Evolutionary conservation across 2,113 vertebrate species (phyloP).

Genomic region (Perca schrenkii): DNA sequence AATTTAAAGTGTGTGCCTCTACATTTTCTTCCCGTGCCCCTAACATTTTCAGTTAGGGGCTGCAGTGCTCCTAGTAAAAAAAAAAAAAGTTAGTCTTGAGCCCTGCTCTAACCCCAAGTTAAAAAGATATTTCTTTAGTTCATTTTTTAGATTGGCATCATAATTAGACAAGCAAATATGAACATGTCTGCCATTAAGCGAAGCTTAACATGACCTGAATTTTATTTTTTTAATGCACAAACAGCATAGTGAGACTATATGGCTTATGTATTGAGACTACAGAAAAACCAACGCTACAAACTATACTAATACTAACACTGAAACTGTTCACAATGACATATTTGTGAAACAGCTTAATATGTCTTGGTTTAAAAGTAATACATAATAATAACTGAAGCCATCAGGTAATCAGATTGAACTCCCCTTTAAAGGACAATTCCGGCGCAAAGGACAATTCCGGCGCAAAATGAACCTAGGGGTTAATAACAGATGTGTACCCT

Average conservation of each 20-base stretch:
- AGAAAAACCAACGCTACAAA: too few species aligned
- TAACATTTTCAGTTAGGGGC: too few species aligned
- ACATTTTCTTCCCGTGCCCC: too few species aligned
- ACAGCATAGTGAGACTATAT: neutral
- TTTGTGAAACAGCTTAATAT: neutral
- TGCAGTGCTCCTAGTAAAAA: too few species aligned
- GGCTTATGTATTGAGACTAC: neutral
- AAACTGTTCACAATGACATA: neutral
- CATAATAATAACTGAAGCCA: neutral
- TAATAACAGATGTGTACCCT: too few species aligned
- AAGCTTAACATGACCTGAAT: neutral
- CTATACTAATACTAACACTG: neutral
- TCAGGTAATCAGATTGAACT: slow-evolving; percentile 4
- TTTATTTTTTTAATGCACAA: neutral
- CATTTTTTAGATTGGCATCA: slow-evolving; percentile 30
- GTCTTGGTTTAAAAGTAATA: neutral
- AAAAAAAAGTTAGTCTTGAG: too few species aligned
- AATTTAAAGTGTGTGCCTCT: too few species aligned
- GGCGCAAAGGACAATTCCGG: too few species aligned
- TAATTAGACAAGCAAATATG: slow-evolving; percentile 10
- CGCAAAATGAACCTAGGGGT: too few species aligned
- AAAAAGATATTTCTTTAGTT: slow-evolving; percentile 30
- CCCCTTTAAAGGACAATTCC: neutral
- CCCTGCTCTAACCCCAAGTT: slow-evolving; percentile 22
- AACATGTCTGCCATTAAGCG: slow-evolving; percentile 10